phyloP scores from a whole-genome alignment of 2,797 vertebrate species.

The Chelmon rostratus region DNA sequence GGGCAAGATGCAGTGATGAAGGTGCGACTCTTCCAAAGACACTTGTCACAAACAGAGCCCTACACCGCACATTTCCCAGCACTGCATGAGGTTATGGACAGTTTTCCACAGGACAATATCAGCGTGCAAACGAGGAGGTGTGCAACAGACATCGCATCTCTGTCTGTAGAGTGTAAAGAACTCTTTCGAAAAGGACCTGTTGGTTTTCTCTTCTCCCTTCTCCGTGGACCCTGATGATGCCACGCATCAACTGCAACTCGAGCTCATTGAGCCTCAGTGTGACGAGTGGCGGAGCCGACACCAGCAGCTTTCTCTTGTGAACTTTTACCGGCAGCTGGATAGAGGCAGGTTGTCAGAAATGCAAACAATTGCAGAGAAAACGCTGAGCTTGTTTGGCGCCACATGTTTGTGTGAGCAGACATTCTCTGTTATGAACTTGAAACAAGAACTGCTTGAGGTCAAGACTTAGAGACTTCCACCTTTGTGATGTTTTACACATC shows the following conservation, averaged over 20 bases:
- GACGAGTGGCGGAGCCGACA: not conserved
- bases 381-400: conserved; percentile 19
- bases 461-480: not conserved
- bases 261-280: not conserved
- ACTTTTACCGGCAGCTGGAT: not conserved
- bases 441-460: not conserved
- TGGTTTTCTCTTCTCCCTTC: too few species aligned
- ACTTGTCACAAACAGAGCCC: too few species aligned
- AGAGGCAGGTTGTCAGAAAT: not conserved
- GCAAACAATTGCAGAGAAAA: conserved; percentile 19
- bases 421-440: conserved; percentile 1
- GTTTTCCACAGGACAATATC: not conserved
- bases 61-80: too few species aligned
- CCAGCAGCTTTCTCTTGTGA: not conserved
- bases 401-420: not conserved
- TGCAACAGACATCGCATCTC: not conserved
- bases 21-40: not conserved
- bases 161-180: not conserved
- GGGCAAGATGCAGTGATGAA: not conserved
- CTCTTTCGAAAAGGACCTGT: not conserved
- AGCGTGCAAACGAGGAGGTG: not conserved
- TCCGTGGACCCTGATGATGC: not conserved
- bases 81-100: not conserved
- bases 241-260: not conserved
- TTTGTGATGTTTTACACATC: not conserved